Percentiles rank a stretch among this genome's conserved stretches.
These are phyloP conservation scores for Drosophila seguyi DNA, from an alignment of 1,140 invertebrate species.

Conservation along the genomic window DNA sequence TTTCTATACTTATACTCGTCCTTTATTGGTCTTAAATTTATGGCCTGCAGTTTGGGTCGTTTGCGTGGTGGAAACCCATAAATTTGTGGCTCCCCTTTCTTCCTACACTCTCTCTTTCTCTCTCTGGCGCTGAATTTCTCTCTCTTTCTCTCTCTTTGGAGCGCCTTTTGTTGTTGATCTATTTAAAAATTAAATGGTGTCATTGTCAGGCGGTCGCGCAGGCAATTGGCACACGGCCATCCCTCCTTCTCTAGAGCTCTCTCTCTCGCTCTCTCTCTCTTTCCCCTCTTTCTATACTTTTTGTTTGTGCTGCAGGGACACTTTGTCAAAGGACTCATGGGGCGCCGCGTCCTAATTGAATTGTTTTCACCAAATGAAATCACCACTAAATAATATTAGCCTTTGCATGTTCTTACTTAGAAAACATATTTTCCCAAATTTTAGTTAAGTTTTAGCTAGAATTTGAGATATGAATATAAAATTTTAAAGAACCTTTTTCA, in stretches of 20 bases:
- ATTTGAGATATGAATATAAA: not conserved
- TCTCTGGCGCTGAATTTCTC: not conserved
- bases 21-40: constrained; percentile 54
- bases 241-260: constrained; percentile 1
- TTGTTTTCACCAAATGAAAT: constrained; percentile 19
- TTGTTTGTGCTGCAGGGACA: constrained; percentile 21
- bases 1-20: constrained; percentile 34
- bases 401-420: not conserved
- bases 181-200: constrained; percentile 73
- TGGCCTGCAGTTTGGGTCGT: constrained; percentile 41
- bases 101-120: not conserved
- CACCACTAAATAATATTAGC: constrained; percentile 9
- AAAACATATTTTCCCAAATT: not conserved
- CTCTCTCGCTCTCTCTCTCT: too few species aligned
- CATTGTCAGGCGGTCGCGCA: constrained; percentile 57
- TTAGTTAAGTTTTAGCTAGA: not conserved
- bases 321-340: constrained; percentile 29
- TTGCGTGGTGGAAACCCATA: constrained; percentile 65
- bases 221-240: constrained; percentile 36
- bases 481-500: not conserved
- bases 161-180: constrained; percentile 48
- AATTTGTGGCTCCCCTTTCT: constrained; percentile 42
- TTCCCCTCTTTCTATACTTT: constrained; percentile 1
- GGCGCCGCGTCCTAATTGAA: constrained; percentile 24
- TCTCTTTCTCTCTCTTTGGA: not conserved